Conservation (phyloP, 2,113 vertebrate species). For the Hyaena hyaena region DNA sequence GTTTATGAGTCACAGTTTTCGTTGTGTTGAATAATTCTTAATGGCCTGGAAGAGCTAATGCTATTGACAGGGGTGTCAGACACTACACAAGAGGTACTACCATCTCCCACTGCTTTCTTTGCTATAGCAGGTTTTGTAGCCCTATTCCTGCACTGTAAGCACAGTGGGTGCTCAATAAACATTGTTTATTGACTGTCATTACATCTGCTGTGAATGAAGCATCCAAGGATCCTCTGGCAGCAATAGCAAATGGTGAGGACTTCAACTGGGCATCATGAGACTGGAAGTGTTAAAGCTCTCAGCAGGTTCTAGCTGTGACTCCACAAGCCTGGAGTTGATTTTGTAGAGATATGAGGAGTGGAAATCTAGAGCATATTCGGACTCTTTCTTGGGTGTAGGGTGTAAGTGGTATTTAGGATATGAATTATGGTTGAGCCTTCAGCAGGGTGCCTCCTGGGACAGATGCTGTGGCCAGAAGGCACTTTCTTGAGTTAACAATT, state of each 20-base stretch:
- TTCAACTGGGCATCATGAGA: neutral
- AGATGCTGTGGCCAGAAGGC: neutral
- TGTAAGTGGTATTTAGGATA: neutral
- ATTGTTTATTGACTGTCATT: constrained; percentile 32
- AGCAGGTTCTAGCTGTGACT: neutral
- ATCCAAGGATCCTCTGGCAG: neutral
- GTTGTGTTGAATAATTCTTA: neutral
- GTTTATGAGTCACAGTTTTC: neutral
- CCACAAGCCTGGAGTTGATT: neutral
- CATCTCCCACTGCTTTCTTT: neutral
- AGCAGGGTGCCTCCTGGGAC: neutral
- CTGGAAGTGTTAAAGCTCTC: neutral
- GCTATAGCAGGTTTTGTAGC: neutral
- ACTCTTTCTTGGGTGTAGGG: neutral
- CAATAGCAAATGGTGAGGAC: neutral
- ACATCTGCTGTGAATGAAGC: constrained; percentile 20
- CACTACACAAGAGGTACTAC: neutral
- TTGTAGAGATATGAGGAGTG: neutral
- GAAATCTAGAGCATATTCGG: neutral
- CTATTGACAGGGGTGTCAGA: neutral
- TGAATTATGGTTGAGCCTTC: neutral
- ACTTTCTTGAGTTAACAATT: constrained; percentile 26
- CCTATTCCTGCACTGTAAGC: neutral
- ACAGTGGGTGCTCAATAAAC: constrained; percentile 24
- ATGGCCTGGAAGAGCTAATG: constrained; percentile 1